phyloP scores from a whole-genome alignment of 1,140 invertebrate species.

The Rhyzopertha dominica region DNA sequence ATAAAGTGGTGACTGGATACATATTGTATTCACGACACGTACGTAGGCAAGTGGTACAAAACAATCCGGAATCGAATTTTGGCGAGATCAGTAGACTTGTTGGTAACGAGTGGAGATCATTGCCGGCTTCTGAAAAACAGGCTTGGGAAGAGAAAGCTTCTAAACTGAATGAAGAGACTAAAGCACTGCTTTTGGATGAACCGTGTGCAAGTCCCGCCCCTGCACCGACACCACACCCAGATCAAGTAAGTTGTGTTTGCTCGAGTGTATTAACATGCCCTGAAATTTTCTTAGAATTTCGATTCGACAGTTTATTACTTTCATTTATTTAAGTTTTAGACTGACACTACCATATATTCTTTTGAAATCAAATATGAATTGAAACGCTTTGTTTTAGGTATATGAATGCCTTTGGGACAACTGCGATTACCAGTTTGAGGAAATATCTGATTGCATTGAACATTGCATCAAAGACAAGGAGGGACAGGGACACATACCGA shows the following conservation, averaged over 20 bases:
- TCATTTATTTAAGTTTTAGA: neutral
- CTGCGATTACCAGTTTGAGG: conserved; percentile 92
- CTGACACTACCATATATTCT: no score
- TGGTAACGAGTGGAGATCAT: conserved; percentile 93
- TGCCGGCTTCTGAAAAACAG: conserved; percentile 82
- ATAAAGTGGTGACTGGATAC: conserved; percentile 94
- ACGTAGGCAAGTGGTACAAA: conserved; percentile 74
- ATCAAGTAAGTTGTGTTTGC: conserved; percentile 30
- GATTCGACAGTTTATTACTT: neutral
- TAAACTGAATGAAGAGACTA: conserved; percentile 79
- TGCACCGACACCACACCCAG: conserved; percentile 38
- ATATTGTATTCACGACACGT: conserved; percentile 98
- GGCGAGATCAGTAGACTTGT: conserved; percentile 97
- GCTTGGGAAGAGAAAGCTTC: conserved; percentile 88
- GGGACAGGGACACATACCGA: conserved; percentile 55
- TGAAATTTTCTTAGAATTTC: no score
- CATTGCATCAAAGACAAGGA: conserved; percentile 79
- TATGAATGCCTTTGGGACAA: conserved; percentile 89
- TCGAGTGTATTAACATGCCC: no score
- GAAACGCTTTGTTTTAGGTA: no score
- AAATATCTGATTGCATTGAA: conserved; percentile 81
- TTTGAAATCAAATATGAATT: no score
- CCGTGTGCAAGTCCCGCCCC: conserved; percentile 45
- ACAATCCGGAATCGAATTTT: conserved; percentile 92
- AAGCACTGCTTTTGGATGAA: conserved; percentile 52